A percentile compares a stretch with the other conserved stretches of the same genome.
These are phyloP conservation scores for Arenicola marina DNA, from an alignment of 2,888 invertebrate species.

Conservation along the genomic window DNA sequence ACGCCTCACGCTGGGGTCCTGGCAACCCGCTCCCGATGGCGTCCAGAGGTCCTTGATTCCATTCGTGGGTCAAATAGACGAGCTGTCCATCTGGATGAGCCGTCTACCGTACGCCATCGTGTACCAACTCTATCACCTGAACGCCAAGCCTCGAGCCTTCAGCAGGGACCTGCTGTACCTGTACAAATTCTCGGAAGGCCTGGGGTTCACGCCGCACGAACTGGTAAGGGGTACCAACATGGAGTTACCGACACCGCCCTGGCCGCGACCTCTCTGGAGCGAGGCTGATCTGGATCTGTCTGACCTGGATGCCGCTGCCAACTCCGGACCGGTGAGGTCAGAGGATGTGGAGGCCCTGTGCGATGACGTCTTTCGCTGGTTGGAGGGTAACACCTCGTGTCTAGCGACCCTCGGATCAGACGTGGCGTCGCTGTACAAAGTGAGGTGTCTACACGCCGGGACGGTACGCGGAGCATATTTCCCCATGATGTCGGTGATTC, in stretches of 20 bases:
- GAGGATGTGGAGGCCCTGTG: not conserved
- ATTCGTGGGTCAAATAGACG: conserved; percentile 40
- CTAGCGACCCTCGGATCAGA: not conserved
- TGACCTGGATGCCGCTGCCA: not conserved
- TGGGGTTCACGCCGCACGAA: conserved; percentile 38
- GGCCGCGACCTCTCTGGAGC: conserved; percentile 42
- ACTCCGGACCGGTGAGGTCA: not conserved
- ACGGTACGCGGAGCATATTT: not conserved
- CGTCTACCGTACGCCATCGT: conserved; percentile 36
- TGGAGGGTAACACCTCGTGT: not conserved
- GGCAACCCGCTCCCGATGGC: conserved; percentile 35
- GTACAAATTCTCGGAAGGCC: conserved; percentile 40
- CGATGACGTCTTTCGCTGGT: not conserved
- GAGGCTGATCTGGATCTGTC: conserved; percentile 28
- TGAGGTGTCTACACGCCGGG: not conserved
- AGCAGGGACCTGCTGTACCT: conserved; percentile 34
- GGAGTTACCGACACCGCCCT: conserved; percentile 39
- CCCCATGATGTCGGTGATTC: conserved; percentile 2
- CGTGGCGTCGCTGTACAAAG: not conserved
- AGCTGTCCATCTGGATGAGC: conserved; percentile 39
- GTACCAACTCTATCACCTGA: conserved; percentile 40
- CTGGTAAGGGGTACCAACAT: conserved; percentile 34
- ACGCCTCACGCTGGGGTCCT: conserved; percentile 38
- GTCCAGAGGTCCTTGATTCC: conserved; percentile 8
- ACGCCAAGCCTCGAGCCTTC: conserved; percentile 13